Evolutionary conservation across 2,797 vertebrate genomes (phyloP), one percentile per base, ranked within the genome.

Genomic region (Carduelis carduelis): DNA sequence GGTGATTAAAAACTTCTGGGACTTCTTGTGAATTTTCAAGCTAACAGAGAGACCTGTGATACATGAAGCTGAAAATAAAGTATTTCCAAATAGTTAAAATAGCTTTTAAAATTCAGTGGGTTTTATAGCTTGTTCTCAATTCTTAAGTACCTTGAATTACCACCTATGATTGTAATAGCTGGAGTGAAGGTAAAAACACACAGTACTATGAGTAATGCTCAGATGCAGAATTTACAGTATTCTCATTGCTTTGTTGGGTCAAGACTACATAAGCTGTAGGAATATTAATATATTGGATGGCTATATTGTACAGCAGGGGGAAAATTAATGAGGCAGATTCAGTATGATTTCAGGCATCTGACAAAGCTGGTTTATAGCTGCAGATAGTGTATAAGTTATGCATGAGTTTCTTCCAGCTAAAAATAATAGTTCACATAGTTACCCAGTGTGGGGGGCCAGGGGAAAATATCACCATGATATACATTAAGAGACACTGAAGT

Each of bases 241-340:
- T 89, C 68, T 84, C 20, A 69, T 87, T 68, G 23, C 32, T 86
- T 66, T 95, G 66, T 87, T 83, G 69, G 79, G 83, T 94, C 91
- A 96, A 87, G 52, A 68, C 35, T 88, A 32, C 26, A 76, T 20
- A 85, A 56, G 70, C 37, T 41, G 14, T 50, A 90, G 71, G 68
- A 98, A 98, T 98, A 97, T 96, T 97, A 97, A 97, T 98, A 95
- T 81, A 63, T 79, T 72, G 60, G 75, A 85, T 95, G 46, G 97
- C 86, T 94, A 5, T 89, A 76, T 81, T 37, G 57, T 92, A 87
- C 68, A 83, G 64, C 56, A 37, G 59, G 61, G 84, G 60, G 80
- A 35, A 92, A 96, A 95, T 95, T 93, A 97, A 95, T 95, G 89
- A 96, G 91, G 74, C 80, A 92, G 70, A 88, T 96, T 95, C 82